A percentile compares a stretch with the other conserved stretches of the same genome.
Conservation (phyloP, 2,113 vertebrate species). For the Pseudorectes ferrugineus region DNA sequence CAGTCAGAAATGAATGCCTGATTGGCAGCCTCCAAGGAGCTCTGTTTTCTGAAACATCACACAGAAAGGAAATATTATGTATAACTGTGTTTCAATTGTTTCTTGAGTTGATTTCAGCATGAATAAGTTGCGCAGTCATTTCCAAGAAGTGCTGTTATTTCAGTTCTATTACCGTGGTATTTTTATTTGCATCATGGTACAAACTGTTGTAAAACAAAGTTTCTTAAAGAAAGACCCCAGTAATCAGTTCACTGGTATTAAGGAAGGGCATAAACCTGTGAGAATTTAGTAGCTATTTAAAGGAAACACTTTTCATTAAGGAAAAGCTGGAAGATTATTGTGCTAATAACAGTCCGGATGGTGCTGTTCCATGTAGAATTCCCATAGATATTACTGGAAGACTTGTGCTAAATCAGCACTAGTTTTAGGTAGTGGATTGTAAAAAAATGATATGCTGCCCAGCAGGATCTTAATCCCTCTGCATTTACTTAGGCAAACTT, state of each 20-base stretch:
- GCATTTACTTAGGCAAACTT: constrained; percentile 34
- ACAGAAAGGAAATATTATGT: background rate
- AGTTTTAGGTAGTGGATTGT: constrained; percentile 4
- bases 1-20: background rate
- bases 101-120: background rate
- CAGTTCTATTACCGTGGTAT: background rate
- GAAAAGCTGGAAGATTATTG: background rate
- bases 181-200: background rate
- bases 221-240: background rate
- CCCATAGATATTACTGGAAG: background rate
- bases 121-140: background rate
- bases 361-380: background rate
- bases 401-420: constrained; percentile 33
- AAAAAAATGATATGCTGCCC: background rate
- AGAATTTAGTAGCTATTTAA: background rate
- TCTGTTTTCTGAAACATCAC: background rate
- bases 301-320: background rate
- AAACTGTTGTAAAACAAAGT: background rate
- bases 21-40: background rate
- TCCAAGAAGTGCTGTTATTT: background rate
- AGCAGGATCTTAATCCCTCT: constrained; percentile 37
- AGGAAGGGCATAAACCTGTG: background rate
- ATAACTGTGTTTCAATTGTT: background rate
- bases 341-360: background rate
- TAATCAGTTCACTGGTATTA: background rate